Evolutionary conservation across 37 sponge, comb jelly and placozoan species (phyloP), one percentile per base, ranked within the genome.

Genomic region (Oopsacas minuta): DNA sequence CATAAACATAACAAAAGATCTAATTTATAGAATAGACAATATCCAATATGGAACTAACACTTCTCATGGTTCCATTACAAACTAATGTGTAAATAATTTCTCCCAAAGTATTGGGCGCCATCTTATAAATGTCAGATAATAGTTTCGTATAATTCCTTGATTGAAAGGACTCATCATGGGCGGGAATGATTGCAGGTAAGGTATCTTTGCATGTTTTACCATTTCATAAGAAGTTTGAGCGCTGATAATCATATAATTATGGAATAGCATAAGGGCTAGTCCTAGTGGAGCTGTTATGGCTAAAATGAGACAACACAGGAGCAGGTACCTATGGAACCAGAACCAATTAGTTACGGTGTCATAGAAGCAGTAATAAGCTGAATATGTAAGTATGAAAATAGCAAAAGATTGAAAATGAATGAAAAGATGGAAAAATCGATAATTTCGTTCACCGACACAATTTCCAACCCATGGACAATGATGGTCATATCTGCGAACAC

Each of bases 391-490:
- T 34, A 61, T 61, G 75, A 61, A 61, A 7, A 61, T 25, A 32
- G 22, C 75, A n/a, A 61, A 61, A n/a, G 75, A 61, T 12, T 61
- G 75, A 34, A 61, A 61, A 61, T 20, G 7, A 3, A 12, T 12
- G 75, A 61, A 61, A 61, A 61, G 7, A n/a, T 61, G 28, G 75
- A 61, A 61, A 61, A 61, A 61, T 12, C 75, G 20, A n/a, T 61
- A 61, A 61, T 61, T 61, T n/a, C 75, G 20, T n/a, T 61, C 75
- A 25, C 75, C 75, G 22, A 61, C 75, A 61, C 75, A 61, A 12
- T 61, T 61, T n/a, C 75, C 75, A 61, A 61, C 17, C 75, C 75
- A 61, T 12, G 75, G 75, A 61, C 75, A 61, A n/a, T 61, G 75
- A 34, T 61, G 75, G 75, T 61, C 75, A n/a, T 25, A 61, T 61